Evolutionary conservation across 2,888 invertebrate species (phyloP).

Genomic region (Pseudeuparius sepicola): DNA sequence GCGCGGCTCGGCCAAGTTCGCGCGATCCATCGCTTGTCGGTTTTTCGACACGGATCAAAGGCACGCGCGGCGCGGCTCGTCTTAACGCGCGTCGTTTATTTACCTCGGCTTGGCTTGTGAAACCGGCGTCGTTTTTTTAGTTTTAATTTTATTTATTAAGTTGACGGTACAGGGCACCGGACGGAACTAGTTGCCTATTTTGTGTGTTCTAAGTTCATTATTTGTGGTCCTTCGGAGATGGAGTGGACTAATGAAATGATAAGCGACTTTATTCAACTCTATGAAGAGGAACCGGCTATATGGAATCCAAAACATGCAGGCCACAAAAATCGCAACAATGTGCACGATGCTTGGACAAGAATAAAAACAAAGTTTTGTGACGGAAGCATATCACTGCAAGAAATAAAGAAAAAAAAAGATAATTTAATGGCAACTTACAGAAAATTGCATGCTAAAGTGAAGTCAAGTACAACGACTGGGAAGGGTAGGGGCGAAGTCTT

Average conservation of each 20-base stretch:
- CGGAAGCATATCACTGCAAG: constrained; percentile 8
- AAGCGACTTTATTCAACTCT: background rate
- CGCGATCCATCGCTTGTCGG: too few relatives aligned
- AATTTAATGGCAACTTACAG: constrained; percentile 16
- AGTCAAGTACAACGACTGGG: constrained; percentile 9
- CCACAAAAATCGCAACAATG: constrained; percentile 14
- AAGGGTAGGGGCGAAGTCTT: constrained; percentile 16
- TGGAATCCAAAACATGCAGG: constrained; percentile 13
- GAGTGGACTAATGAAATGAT: constrained; percentile 2
- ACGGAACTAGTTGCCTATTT: too few relatives aligned
- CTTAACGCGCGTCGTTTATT: too few relatives aligned
- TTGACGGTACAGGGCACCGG: too few relatives aligned
- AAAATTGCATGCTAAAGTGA: constrained; percentile 12
- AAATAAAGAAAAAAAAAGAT: constrained; percentile 17
- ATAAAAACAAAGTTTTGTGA: constrained; percentile 11
- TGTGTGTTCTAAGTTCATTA: too few relatives aligned
- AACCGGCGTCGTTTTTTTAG: too few relatives aligned
- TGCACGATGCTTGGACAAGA: constrained; percentile 12
- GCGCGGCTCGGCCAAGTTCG: too few relatives aligned
- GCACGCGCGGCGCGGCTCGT: too few relatives aligned
- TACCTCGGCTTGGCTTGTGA: too few relatives aligned
- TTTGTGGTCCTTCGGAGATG: too few relatives aligned
- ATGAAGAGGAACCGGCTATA: background rate
- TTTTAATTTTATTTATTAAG: too few relatives aligned
- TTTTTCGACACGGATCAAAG: too few relatives aligned